A percentile compares a stretch with the other conserved stretches of the same genome.
phyloP scores from a whole-genome alignment of 1,140 invertebrate genomes.

The Asobara japonica region DNA sequence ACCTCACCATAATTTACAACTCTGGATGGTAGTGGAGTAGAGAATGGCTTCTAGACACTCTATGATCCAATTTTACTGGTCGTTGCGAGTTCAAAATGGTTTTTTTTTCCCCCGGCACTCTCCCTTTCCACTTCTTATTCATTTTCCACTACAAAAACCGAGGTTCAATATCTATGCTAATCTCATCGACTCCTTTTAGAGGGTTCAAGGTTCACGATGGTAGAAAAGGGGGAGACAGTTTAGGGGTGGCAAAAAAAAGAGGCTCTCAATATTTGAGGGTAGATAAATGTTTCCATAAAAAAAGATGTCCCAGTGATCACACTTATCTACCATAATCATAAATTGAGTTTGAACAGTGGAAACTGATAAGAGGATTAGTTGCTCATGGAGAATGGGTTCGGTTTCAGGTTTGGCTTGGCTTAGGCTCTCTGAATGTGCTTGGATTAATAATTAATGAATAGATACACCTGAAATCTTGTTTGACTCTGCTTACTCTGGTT shows the following conservation, averaged over 20 bases:
- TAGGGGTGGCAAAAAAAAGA: neutral
- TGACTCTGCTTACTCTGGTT: no score
- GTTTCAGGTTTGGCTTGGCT: no score
- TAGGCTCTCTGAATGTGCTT: no score
- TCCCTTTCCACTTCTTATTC: neutral
- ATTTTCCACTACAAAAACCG: neutral
- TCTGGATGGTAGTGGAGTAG: neutral
- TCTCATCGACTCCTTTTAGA: neutral
- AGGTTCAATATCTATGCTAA: constrained; percentile 27
- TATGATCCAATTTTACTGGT: neutral
- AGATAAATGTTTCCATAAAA: constrained; percentile 17
- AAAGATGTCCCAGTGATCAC: neutral
- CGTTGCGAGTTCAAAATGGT: neutral
- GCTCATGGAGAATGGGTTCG: no score
- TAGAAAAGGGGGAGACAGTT: neutral
- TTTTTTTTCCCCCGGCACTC: neutral
- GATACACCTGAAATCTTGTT: no score
- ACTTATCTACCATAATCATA: neutral
- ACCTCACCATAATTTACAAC: neutral
- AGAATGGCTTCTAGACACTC: neutral
- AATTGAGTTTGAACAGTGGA: no score
- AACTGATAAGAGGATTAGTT: no score
- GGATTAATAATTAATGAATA: no score
- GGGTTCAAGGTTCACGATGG: neutral
- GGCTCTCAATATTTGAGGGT: neutral